A percentile compares a stretch with the other conserved stretches of the same genome.
phyloP scores from a whole-genome alignment of 37 sponge, comb jelly and placozoan genomes.

The Hexactinellida sp. region DNA sequence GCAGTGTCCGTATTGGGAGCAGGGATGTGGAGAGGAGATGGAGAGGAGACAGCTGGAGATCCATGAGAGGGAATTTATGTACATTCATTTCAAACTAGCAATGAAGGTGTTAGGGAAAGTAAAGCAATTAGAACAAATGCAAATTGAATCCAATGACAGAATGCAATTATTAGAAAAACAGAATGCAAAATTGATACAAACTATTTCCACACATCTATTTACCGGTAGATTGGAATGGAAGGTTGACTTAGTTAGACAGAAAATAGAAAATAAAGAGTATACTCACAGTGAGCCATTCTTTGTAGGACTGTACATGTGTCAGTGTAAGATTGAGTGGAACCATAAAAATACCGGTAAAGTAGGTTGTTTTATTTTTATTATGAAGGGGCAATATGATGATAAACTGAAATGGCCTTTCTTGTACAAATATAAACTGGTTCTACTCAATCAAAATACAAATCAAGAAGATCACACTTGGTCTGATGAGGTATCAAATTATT shows the following conservation, averaged over 20 bases:
- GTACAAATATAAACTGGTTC: neutral
- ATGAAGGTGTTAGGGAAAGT: too few relatives aligned
- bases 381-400: neutral
- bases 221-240: neutral
- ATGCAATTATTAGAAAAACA: neutral
- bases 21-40: slow-evolving; percentile 5
- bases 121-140: too few relatives aligned
- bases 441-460: neutral
- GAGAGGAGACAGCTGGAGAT: neutral
- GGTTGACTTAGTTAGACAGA: neutral
- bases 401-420: neutral
- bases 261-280: neutral
- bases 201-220: neutral
- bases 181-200: neutral
- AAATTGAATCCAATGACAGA: neutral
- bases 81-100: neutral
- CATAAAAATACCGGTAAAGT: neutral
- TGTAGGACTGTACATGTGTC: neutral
- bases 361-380: neutral
- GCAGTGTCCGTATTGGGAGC: neutral
- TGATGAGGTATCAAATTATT: neutral
- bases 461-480: neutral
- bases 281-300: neutral
- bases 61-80: neutral
- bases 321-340: neutral